phyloP scores from a whole-genome alignment of 2,888 invertebrate species.

The Himalopsyche kuldschensis region DNA sequence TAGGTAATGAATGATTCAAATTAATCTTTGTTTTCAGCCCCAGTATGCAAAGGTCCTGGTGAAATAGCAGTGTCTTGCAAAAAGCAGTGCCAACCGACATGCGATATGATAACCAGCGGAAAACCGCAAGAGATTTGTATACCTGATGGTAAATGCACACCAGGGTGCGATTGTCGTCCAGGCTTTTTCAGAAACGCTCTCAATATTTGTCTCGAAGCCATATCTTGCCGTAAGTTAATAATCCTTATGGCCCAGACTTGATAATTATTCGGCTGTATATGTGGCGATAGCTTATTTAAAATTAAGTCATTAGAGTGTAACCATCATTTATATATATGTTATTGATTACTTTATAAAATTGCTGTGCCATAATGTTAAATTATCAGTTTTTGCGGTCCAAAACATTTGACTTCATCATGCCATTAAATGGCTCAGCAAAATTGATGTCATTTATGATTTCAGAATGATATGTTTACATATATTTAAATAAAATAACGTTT shows the following conservation, averaged over 20 bases:
- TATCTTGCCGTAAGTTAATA: neutral
- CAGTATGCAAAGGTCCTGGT: neutral
- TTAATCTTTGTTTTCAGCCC: neutral
- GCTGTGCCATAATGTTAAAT: too few species aligned
- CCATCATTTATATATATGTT: too few species aligned
- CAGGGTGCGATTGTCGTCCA: neutral
- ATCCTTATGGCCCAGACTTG: neutral
- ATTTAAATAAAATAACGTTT: too few species aligned
- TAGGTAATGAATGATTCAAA: neutral
- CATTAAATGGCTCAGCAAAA: neutral
- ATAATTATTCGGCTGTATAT: too few species aligned
- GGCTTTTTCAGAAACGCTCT: neutral
- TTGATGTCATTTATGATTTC: too few species aligned
- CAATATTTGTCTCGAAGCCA: neutral
- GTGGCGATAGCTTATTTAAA: too few species aligned
- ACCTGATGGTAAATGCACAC: neutral
- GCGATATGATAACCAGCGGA: neutral
- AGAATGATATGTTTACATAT: too few species aligned
- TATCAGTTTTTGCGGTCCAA: too few species aligned
- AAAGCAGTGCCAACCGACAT: constrained; percentile 14
- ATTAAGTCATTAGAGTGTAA: too few species aligned
- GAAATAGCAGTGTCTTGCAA: constrained; percentile 10
- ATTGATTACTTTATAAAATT: too few species aligned
- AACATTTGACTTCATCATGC: neutral
- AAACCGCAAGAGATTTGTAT: neutral